Evolutionary conservation across 2,113 vertebrate genomes (phyloP).

Genomic region (Felis chaus): DNA sequence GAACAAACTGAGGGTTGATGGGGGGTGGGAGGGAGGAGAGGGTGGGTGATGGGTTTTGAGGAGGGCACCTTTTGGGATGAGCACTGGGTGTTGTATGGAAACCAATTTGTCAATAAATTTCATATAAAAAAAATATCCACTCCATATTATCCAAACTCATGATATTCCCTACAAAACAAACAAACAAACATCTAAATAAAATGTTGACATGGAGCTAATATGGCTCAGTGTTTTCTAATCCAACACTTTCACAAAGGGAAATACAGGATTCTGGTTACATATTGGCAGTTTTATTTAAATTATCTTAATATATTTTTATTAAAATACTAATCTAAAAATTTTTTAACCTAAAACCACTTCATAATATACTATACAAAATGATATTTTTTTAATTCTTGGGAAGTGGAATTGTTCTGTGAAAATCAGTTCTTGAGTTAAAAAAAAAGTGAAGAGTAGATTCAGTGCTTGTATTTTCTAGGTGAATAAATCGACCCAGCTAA

Average conservation of each 20-base stretch:
- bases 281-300: slow-evolving; percentile 16
- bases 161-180: not conserved
- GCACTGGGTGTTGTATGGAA: too few species aligned
- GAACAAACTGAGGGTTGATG: too few species aligned
- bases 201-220: not conserved
- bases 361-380: not conserved
- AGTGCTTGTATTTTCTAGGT: not conserved
- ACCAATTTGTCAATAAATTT: too few species aligned
- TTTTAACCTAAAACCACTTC: slow-evolving; percentile 10
- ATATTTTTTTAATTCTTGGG: not conserved
- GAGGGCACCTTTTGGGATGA: too few species aligned
- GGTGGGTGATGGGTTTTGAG: too few species aligned
- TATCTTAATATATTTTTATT: not conserved
- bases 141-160: not conserved
- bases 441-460: not conserved
- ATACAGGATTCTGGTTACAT: not conserved
- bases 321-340: not conserved
- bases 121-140: not conserved
- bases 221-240: not conserved
- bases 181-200: slow-evolving; percentile 10
- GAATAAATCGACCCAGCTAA: not conserved
- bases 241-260: not conserved
- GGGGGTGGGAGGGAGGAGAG: too few species aligned
- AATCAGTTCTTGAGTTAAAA: not conserved
- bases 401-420: not conserved